Evolutionary conservation across 2,113 vertebrate genomes (phyloP).

Genomic region (Ursus arctos): DNA sequence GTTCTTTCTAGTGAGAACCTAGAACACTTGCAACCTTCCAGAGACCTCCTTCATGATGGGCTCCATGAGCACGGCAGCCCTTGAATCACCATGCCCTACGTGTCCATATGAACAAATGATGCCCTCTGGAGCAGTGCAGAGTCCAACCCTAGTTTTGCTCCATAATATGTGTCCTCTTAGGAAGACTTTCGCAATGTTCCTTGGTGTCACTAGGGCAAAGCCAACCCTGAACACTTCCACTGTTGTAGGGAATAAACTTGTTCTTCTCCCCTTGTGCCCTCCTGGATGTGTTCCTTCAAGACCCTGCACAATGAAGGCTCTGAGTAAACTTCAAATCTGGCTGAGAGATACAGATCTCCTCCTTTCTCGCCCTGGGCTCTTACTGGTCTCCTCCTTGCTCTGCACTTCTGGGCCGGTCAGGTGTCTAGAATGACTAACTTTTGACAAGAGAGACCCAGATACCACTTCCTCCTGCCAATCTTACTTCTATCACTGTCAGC

Average conservation of each 20-base stretch:
- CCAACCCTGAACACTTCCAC: not conserved
- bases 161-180: not conserved
- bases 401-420: not conserved
- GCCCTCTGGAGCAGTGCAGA: not conserved
- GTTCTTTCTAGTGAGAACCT: not conserved
- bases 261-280: not conserved
- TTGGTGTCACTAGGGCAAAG: not conserved
- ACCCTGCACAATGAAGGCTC: not conserved
- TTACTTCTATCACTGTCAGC: conserved; percentile 34
- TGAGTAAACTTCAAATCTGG: not conserved
- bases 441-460: conserved; percentile 18
- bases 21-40: not conserved
- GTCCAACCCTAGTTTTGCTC: not conserved
- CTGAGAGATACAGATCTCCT: not conserved
- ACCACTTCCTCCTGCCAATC: conserved; percentile 47
- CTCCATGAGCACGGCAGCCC: not conserved
- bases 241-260: not conserved
- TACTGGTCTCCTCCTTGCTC: not conserved
- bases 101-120: not conserved
- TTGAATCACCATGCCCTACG: not conserved
- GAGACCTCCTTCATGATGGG: not conserved
- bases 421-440: conserved; percentile 34
- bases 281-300: not conserved
- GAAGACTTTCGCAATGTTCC: not conserved
- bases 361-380: not conserved